A percentile compares a stretch with the other conserved stretches of the same genome.
These are phyloP conservation scores for Synanthedon vespiformis DNA, from an alignment of 2,888 invertebrate genomes.

Conservation along the genomic window DNA sequence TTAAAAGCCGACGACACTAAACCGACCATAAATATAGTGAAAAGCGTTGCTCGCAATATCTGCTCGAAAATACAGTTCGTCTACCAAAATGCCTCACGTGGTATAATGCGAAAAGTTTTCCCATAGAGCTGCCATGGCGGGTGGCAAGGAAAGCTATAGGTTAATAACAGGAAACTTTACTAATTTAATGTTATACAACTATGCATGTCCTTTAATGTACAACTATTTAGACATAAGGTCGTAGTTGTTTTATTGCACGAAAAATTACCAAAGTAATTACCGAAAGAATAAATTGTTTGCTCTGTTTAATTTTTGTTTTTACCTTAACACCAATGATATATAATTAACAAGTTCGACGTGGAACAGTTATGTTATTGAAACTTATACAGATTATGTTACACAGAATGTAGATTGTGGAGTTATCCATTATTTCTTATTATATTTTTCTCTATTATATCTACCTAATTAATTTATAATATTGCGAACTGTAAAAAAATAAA, in stretches of 20 bases:
- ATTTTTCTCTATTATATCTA: too few species aligned
- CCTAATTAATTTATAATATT: too few species aligned
- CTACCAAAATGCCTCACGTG: constrained; percentile 36
- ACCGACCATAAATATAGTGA: background rate
- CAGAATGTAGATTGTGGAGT: too few species aligned
- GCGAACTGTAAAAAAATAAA: too few species aligned
- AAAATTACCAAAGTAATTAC: background rate
- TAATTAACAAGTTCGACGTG: too few species aligned
- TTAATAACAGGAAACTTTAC: constrained; percentile 46
- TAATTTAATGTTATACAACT: constrained; percentile 50
- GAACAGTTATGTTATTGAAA: too few species aligned
- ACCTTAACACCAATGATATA: too few species aligned
- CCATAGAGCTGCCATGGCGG: constrained; percentile 39
- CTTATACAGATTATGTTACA: too few species aligned
- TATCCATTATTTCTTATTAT: too few species aligned
- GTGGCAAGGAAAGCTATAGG: constrained; percentile 27
- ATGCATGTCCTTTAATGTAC: constrained; percentile 16
- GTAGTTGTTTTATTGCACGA: background rate
- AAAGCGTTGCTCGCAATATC: constrained; percentile 16
- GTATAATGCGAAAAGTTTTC: constrained; percentile 53
- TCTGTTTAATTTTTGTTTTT: too few species aligned
- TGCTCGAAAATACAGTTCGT: constrained; percentile 23
- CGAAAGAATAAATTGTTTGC: background rate
- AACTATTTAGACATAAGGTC: background rate
- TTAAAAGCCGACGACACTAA: background rate